Evolutionary conservation across 1,140 invertebrate genomes (phyloP), one percentile per base, ranked within the genome.

Genomic region (Grapholita molesta): DNA sequence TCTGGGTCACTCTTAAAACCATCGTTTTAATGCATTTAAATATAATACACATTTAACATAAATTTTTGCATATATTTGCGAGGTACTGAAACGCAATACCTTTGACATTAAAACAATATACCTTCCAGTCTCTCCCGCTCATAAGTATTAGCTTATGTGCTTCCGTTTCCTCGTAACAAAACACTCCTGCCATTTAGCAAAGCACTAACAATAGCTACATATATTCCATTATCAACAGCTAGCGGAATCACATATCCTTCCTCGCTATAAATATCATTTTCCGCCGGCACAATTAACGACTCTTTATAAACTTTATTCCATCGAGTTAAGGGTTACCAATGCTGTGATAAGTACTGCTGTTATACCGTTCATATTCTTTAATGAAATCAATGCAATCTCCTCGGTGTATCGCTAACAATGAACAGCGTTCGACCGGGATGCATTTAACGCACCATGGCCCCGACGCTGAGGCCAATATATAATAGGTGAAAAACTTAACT

Each of bases 321-420:
- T 8, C 8, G 8, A 7, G 32, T 8, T 33, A 7, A 33, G 32
- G 6, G 6, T 9, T 33, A 33, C 1, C 6, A 8, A 33, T 33
- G 6, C 2, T 33, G 1, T 8, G 1, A 33, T 35, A 35, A 3
- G 33, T 35, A 12, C 12, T 35, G 35, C n/a, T n/a, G n/a, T n/a
- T n/a, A n/a, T n/a, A n/a, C n/a, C 11, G 5, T 23, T 24, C 42
- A 52, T 61, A 61, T 61, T 61, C 28, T 61, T 18, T 61, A 61
- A 28, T 15, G 25, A 61, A 61, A 61, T 61, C 55, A 61, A 61
- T 61, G 55, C 32, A 30, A 61, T 61, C 55, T 61, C 24, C 1
- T 30, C 24, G 18, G 23, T 25, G 23, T 55, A 28, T 28, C 25
- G 24, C 2, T 30, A 61, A 61, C 55, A 61, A 61, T 61, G 55